phyloP scores from a whole-genome alignment of 2,113 vertebrate species.

The Lutjanus erythropterus region DNA sequence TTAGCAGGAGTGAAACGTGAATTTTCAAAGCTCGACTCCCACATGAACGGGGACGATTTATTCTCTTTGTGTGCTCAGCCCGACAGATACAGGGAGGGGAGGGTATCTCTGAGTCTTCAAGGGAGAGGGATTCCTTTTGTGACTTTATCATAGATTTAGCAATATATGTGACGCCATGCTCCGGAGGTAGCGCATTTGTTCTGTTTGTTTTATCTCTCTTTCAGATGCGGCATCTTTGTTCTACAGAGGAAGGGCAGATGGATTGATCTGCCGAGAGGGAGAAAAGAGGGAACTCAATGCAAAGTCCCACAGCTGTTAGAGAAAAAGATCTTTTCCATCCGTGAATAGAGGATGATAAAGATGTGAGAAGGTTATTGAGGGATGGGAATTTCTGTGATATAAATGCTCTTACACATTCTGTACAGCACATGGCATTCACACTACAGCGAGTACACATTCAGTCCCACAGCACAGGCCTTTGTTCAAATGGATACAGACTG shows the following conservation, averaged over 20 bases:
- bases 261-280: conserved; percentile 50
- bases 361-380: conserved; percentile 40
- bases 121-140: conserved; percentile 61
- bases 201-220: conserved; percentile 59
- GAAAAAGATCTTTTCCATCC: conserved; percentile 27
- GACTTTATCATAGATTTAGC: conserved; percentile 63
- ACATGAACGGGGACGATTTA: conserved; percentile 31
- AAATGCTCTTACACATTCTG: conserved; percentile 14
- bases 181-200: conserved; percentile 54
- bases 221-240: conserved; percentile 47
- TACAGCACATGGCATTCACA: background rate
- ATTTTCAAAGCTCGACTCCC: conserved; percentile 51
- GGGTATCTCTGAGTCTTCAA: conserved; percentile 43
- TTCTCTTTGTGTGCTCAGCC: conserved; percentile 44
- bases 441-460: background rate
- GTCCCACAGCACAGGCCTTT: background rate
- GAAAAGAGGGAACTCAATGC: conserved; percentile 23
- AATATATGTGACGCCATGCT: conserved; percentile 52
- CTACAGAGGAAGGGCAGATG: conserved; percentile 49
- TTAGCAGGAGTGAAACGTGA: conserved; percentile 21
- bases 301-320: conserved; percentile 55
- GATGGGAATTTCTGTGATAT: conserved; percentile 24
- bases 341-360: conserved; percentile 45
- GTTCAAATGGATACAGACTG: background rate
- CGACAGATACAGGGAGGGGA: conserved; percentile 6